These are phyloP conservation scores for Mohoua ochrocephala DNA, from an alignment of 2,113 vertebrate genomes.

Conservation along the genomic window DNA sequence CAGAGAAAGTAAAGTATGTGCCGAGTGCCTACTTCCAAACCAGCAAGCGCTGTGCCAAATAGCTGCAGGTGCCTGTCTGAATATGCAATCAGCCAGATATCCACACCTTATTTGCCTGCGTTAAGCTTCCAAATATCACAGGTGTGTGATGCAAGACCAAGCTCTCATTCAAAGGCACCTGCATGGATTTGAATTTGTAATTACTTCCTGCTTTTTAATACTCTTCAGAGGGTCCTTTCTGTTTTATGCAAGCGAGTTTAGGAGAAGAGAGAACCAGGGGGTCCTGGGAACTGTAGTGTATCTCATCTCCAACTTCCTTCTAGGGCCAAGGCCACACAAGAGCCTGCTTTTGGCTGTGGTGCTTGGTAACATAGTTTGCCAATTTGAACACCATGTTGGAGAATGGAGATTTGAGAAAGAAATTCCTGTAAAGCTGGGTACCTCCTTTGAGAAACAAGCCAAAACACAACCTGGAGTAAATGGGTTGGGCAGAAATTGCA, in stretches of 20 bases:
- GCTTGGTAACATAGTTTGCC: background rate
- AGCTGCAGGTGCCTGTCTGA: slow-evolving; percentile 71
- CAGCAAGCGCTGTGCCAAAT: slow-evolving; percentile 53
- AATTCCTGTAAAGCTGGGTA: background rate
- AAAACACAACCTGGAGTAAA: slow-evolving; percentile 14
- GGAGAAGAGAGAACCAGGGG: background rate
- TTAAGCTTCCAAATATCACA: slow-evolving; percentile 69
- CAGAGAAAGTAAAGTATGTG: slow-evolving; percentile 35
- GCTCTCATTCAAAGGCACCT: slow-evolving; percentile 65
- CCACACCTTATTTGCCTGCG: slow-evolving; percentile 69
- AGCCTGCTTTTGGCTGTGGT: background rate
- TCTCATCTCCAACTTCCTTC: background rate
- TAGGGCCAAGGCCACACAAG: background rate
- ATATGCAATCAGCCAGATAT: slow-evolving; percentile 69
- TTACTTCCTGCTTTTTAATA: slow-evolving; percentile 62
- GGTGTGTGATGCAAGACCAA: slow-evolving; percentile 63
- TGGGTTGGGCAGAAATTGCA: background rate
- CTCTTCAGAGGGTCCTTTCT: slow-evolving; percentile 38
- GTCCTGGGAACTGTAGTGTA: slow-evolving; percentile 8
- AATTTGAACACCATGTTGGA: background rate
- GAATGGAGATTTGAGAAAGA: background rate
- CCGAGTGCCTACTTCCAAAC: slow-evolving; percentile 54
- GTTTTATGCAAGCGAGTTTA: background rate
- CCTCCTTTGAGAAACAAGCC: background rate
- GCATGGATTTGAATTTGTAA: slow-evolving; percentile 64